These are phyloP conservation scores for Fukomys damarensis DNA, from an alignment of 2,113 vertebrate species.

Conservation along the genomic window DNA sequence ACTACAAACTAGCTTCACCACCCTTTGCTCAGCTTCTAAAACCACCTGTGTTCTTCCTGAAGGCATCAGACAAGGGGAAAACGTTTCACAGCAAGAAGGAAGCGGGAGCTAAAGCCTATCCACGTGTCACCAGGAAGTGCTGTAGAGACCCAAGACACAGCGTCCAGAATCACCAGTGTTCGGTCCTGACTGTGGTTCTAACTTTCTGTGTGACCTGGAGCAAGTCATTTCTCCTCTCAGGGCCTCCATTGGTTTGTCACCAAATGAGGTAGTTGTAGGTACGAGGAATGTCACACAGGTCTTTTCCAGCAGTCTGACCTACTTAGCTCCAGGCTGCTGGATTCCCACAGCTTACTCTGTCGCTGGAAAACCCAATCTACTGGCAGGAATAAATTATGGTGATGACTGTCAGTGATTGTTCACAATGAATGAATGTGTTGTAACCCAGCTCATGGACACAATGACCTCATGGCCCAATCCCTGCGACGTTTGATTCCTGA, in stretches of 20 bases:
- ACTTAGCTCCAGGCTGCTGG: not conserved
- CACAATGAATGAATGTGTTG: not conserved
- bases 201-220: not conserved
- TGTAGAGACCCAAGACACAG: not conserved
- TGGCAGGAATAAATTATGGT: conserved; percentile 16
- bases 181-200: not conserved
- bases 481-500: not conserved
- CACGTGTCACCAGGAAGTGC: not conserved
- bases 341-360: not conserved
- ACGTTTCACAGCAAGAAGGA: not conserved
- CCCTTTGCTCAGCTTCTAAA: not conserved
- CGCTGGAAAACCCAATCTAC: not conserved
- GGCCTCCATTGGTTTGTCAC: not conserved
- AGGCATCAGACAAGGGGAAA: not conserved
- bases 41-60: not conserved
- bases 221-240: not conserved
- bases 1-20: not conserved
- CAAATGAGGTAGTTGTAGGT: not conserved
- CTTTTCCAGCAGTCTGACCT: not conserved
- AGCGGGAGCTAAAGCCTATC: not conserved
- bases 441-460: not conserved
- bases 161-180: not conserved
- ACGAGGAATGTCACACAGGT: not conserved
- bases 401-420: not conserved
- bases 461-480: conserved; percentile 19